Base-by-base conservation (phyloP, 2,888 invertebrate genomes). In the Adineta ricciae region DNA sequence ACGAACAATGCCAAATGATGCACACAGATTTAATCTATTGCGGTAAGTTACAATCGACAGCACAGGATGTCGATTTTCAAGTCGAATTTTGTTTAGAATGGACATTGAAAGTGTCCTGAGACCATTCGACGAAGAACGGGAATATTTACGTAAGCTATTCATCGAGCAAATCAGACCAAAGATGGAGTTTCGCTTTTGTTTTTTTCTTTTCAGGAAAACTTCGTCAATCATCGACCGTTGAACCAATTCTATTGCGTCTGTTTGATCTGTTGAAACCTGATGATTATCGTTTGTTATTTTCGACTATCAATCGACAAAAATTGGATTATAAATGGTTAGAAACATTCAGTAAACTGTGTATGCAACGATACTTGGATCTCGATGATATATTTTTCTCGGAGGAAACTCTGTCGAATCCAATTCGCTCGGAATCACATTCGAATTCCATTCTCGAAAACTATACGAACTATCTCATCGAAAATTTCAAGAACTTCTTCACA, bases 101-200 rank as follows among this genome's bases (percentile, higher is more conserved):
- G 78, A 78, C n/a, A 27, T 64, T 64, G 19, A 64, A 19, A 64
- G 32, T 64, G 78, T 78, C 4, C n/a, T 78, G 41, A 38, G 14
- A n/a, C 78, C 78, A 41, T 78, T 78, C 8, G 41, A 41, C n/a
- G 78, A 78, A n/a, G 78, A 78, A 78, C 78, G n/a, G 41, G 24
- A 78, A 78, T 78, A 78, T 78, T 38, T 78, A 78, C 24, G 78
- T 78, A 78, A 41, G 78, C n/a, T 8, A 46, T 8, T 46, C 11
- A 46, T 46, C 11, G 46, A 46, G 46, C 5, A 46, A 46, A 46
- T 46, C n/a, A n/a, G n/a, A n/a, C n/a, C n/a, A n/a, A n/a, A n/a
- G n/a, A n/a, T n/a, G n/a, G n/a, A n/a, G n/a, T n/a, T n/a, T n/a
- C n/a, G n/a, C n/a, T n/a, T n/a, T n/a, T n/a, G n/a, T n/a, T n/a